Percentiles rank a stretch among this genome's conserved stretches.
phyloP scores from a whole-genome alignment of 2,113 vertebrate species.

The Puntigrus tetrazona region DNA sequence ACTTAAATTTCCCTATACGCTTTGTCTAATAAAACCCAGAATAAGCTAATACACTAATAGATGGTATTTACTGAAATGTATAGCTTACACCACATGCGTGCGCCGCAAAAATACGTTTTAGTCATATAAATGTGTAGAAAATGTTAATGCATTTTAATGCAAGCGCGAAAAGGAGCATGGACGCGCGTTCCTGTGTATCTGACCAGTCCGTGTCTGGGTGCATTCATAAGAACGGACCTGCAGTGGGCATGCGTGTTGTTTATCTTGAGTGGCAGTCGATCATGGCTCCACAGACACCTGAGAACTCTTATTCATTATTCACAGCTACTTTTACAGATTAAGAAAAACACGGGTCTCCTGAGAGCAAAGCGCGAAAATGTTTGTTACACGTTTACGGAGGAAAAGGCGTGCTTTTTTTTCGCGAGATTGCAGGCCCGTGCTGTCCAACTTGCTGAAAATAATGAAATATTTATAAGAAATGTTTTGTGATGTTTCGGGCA shows the following conservation, averaged over 20 bases:
- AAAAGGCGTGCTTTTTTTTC: background rate
- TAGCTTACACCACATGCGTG: background rate
- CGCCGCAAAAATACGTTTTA: background rate
- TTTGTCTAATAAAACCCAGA: background rate
- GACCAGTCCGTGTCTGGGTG: background rate
- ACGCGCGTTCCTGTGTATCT: background rate
- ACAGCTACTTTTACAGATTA: slow-evolving; percentile 51
- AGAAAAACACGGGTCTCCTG: slow-evolving; percentile 14
- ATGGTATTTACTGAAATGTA: background rate
- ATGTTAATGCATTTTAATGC: background rate
- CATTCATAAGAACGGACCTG: background rate
- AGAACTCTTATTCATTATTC: slow-evolving; percentile 70
- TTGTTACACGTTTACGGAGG: background rate
- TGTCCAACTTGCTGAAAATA: background rate
- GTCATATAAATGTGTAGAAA: background rate
- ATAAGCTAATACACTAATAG: background rate
- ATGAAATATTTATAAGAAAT: too few relatives aligned
- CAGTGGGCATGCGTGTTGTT: slow-evolving; percentile 38
- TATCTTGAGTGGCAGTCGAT: slow-evolving; percentile 27
- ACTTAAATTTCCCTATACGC: background rate
- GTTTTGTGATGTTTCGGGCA: background rate
- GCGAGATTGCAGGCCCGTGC: background rate
- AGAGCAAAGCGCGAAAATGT: slow-evolving; percentile 13
- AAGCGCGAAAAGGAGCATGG: background rate
- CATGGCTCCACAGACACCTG: slow-evolving; percentile 65